Evolutionary conservation across 1,140 invertebrate species (phyloP).

Genomic region (Fopius arisanus): DNA sequence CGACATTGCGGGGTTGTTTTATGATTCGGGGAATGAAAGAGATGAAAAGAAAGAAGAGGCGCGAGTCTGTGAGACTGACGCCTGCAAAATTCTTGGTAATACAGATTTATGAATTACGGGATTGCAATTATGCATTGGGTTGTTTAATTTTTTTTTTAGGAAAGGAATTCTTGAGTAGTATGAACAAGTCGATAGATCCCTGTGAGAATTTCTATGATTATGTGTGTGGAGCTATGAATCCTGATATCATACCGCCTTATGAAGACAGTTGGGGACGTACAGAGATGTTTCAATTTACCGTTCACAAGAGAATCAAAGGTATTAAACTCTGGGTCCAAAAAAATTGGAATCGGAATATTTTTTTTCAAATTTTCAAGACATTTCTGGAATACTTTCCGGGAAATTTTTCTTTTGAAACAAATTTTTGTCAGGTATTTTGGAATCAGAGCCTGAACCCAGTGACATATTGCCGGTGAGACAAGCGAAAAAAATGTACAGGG

Average conservation of each 20-base stretch:
- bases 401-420: too few species aligned
- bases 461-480: neutral
- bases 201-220: slow-evolving; percentile 38
- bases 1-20: neutral
- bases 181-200: slow-evolving; percentile 32
- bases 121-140: neutral
- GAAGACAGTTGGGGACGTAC: slow-evolving; percentile 6
- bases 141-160: neutral
- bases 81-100: slow-evolving; percentile 6
- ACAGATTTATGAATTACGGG: too few species aligned
- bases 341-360: too few species aligned
- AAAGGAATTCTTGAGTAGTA: neutral
- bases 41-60: neutral
- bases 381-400: too few species aligned
- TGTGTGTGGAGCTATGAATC: slow-evolving; percentile 19
- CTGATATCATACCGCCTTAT: slow-evolving; percentile 20
- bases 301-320: neutral
- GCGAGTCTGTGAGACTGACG: neutral
- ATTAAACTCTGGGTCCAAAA: too few species aligned
- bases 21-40: neutral
- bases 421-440: neutral
- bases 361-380: neutral
- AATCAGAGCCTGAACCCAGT: neutral
- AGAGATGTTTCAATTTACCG: slow-evolving; percentile 3
- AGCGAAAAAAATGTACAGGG: neutral